These are phyloP conservation scores for Origma solitaria DNA, from an alignment of 2,113 vertebrate genomes.

Conservation along the genomic window DNA sequence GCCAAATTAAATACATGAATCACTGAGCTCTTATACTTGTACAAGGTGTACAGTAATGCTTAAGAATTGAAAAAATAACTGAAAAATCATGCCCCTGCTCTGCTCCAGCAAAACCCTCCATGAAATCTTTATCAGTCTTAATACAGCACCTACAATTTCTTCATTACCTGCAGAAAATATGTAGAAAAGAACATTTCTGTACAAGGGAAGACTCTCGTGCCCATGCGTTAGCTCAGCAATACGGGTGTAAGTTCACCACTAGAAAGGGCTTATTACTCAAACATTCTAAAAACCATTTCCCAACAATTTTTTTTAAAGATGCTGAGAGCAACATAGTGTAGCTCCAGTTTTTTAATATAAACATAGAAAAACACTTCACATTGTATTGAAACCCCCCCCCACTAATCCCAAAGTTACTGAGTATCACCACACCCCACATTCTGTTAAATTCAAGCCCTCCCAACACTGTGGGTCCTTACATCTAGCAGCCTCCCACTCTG, in stretches of 20 bases:
- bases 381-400: rapidly evolving
- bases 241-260: background rate
- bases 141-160: background rate
- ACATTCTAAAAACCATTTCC: background rate
- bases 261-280: background rate
- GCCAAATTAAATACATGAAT: background rate
- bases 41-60: background rate
- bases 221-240: background rate
- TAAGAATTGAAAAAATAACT: background rate
- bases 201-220: background rate
- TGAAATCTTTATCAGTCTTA: background rate
- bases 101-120: background rate
- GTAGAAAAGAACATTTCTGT: background rate
- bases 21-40: background rate
- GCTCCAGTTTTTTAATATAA: background rate
- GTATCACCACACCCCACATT: rapidly evolving
- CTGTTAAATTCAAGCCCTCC: background rate
- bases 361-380: background rate
- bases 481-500: conserved; percentile 93
- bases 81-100: background rate
- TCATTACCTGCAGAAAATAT: background rate
- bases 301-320: background rate
- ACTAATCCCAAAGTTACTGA: background rate
- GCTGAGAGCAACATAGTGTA: rapidly evolving
- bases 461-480: conserved; percentile 57